These are phyloP conservation scores for Dermochelys coriacea DNA, from an alignment of 2,797 vertebrate species.

Conservation along the genomic window DNA sequence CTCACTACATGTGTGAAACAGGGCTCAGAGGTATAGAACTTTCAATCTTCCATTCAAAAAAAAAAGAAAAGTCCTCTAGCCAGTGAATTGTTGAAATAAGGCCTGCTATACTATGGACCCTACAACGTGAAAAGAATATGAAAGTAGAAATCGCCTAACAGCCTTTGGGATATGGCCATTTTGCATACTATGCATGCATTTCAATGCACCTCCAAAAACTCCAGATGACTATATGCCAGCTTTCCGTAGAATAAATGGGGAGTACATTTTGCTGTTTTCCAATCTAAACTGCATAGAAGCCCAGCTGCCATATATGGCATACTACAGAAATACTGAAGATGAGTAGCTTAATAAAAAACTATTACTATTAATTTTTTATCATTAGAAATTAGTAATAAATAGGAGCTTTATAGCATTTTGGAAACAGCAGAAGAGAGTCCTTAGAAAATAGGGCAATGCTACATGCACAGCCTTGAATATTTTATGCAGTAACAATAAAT, in stretches of 20 bases:
- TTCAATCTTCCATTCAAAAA: neutral
- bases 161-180: neutral
- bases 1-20: neutral
- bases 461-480: constrained; percentile 15
- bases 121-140: accelerated
- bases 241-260: neutral
- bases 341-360: accelerated
- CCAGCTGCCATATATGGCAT: accelerated
- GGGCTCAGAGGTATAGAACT: neutral
- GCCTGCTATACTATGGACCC: neutral
- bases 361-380: neutral
- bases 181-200: neutral
- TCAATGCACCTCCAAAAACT: neutral
- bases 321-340: neutral
- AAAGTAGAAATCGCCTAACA: accelerated
- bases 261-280: neutral
- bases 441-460: neutral
- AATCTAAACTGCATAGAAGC: neutral
- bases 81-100: neutral
- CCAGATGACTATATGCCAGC: neutral
- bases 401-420: neutral
- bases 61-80: neutral
- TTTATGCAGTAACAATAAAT: constrained; percentile 8
- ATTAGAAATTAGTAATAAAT: neutral
- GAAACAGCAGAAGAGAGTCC: accelerated